A percentile compares a stretch with the other conserved stretches of the same genome.
These are phyloP conservation scores for Microcebus griseorufus DNA, from an alignment of 2,113 vertebrate species.

Conservation along the genomic window DNA sequence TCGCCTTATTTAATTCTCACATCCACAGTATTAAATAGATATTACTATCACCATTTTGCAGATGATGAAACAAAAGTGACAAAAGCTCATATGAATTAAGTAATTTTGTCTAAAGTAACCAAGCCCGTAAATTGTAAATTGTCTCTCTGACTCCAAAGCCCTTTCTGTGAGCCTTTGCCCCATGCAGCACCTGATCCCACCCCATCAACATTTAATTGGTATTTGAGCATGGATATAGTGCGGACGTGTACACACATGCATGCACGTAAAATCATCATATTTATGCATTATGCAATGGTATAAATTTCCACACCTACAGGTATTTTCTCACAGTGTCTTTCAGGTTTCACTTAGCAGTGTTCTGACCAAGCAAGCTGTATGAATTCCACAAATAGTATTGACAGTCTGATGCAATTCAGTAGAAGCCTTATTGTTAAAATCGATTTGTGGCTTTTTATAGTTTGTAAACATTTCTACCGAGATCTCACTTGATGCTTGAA, in stretches of 20 bases:
- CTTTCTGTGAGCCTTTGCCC: neutral
- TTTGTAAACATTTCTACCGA: neutral
- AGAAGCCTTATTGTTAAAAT: neutral
- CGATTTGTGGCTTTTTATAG: slow-evolving; percentile 2
- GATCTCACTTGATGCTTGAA: neutral
- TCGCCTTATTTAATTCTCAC: neutral
- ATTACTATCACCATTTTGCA: neutral
- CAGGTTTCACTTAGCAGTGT: slow-evolving; percentile 53
- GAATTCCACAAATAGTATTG: slow-evolving; percentile 54
- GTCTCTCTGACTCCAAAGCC: neutral
- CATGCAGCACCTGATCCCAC: neutral
- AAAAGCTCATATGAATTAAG: neutral
- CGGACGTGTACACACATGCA: neutral
- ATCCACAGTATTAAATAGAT: neutral
- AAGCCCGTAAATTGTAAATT: neutral
- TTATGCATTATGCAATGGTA: slow-evolving; percentile 23
- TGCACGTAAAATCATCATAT: slow-evolving; percentile 2
- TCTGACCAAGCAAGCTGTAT: neutral
- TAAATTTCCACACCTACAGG: slow-evolving; percentile 31
- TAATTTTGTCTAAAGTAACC: neutral
- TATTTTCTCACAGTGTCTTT: slow-evolving; percentile 67
- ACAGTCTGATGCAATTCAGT: slow-evolving; percentile 29
- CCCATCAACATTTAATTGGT: neutral
- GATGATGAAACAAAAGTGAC: neutral
- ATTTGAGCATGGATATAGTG: neutral